Evolutionary conservation across 2,797 vertebrate species (phyloP).

Genomic region (Hydrolagus colliei): DNA sequence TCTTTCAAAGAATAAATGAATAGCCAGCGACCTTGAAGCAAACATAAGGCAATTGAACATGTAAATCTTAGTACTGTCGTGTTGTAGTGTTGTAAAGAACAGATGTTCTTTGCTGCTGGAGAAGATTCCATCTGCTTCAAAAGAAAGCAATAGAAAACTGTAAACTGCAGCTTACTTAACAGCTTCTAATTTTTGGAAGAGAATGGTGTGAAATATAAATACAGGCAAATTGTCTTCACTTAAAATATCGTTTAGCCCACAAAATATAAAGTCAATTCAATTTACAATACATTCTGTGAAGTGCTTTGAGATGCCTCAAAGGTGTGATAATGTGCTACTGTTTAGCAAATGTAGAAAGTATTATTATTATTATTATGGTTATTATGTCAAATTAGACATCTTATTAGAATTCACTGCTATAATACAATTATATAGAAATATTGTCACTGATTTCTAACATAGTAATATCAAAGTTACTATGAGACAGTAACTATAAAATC

Average conservation of each 20-base stretch:
- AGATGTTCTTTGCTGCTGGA: constrained; percentile 28
- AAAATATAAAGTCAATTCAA: no score
- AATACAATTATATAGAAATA: not conserved
- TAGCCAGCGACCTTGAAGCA: constrained; percentile 24
- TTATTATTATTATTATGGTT: no score
- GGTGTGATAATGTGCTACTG: no score
- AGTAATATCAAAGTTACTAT: not conserved
- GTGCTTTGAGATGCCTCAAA: no score
- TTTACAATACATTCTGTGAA: no score
- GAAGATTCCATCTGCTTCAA: constrained; percentile 26
- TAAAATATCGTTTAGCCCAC: not conserved
- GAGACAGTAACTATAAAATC: not conserved
- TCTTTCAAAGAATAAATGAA: constrained; percentile 1
- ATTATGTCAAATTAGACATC: not conserved
- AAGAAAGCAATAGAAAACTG: constrained; percentile 26
- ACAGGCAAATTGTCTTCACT: constrained; percentile 8
- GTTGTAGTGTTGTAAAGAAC: constrained; percentile 14
- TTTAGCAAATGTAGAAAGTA: no score
- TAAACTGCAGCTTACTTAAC: not conserved
- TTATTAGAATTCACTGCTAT: not conserved
- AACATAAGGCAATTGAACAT: constrained; percentile 16
- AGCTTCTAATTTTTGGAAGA: not conserved
- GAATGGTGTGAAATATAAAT: not conserved
- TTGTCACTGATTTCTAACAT: not conserved
- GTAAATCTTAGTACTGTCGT: constrained; percentile 24